Evolutionary conservation across 2,888 invertebrate genomes (phyloP).

Genomic region (Uloborus plumipes): DNA sequence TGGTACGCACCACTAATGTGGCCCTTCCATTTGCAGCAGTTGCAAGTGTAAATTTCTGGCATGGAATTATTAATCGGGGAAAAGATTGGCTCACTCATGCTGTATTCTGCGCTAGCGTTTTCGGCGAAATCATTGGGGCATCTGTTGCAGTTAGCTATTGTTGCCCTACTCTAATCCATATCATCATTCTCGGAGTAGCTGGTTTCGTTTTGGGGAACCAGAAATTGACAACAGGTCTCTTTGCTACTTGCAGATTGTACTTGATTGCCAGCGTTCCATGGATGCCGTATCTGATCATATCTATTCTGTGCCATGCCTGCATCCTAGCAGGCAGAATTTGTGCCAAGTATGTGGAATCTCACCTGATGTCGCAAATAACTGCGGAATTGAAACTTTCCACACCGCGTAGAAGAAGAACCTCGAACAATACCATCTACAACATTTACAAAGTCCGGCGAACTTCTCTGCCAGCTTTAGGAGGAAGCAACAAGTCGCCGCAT

Average conservation of each 20-base stretch:
- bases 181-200: constrained; percentile 14
- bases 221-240: constrained; percentile 21
- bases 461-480: constrained; percentile 45
- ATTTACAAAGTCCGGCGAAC: constrained; percentile 52
- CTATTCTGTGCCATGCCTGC: constrained; percentile 20
- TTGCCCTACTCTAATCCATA: constrained; percentile 20
- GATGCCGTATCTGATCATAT: constrained; percentile 21
- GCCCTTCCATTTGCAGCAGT: constrained; percentile 33
- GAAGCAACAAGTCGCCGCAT: constrained; percentile 42
- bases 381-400: constrained; percentile 40
- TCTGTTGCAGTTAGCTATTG: constrained; percentile 3
- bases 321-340: constrained; percentile 19
- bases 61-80: constrained; percentile 9
- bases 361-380: constrained; percentile 24
- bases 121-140: constrained; percentile 30
- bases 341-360: constrained; percentile 42
- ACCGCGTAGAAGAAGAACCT: constrained; percentile 40
- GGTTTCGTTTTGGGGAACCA: constrained; percentile 10
- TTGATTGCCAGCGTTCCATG: constrained; percentile 34
- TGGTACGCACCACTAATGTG: not conserved
- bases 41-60: constrained; percentile 52
- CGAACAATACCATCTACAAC: constrained; percentile 39
- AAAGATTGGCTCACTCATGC: constrained; percentile 19
- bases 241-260: constrained; percentile 35
- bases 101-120: constrained; percentile 41